phyloP scores from a whole-genome alignment of 2,888 invertebrate genomes.

The Cheilosia impressa region DNA sequence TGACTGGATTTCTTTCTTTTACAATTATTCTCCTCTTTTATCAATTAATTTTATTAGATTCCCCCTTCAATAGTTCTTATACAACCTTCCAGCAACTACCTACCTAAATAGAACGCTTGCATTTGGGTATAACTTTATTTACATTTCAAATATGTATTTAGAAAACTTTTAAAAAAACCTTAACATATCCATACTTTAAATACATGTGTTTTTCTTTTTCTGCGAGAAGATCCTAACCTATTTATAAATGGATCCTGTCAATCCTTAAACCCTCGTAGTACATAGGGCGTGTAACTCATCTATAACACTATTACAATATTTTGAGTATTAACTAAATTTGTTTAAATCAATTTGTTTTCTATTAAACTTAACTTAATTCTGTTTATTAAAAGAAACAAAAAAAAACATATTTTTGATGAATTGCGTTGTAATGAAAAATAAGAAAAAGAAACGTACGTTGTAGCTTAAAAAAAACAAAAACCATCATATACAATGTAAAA shows the following conservation, averaged over 20 bases:
- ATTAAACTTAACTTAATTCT: slow-evolving; percentile 6
- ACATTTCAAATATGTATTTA: not conserved
- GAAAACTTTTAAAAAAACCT: not conserved
- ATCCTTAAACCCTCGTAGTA: not conserved
- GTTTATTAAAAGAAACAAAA: slow-evolving; percentile 11
- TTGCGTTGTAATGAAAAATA: slow-evolving; percentile 55
- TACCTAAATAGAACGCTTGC: too few species aligned
- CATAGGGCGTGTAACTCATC: not conserved
- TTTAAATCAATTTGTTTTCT: not conserved
- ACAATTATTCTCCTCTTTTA: too few species aligned
- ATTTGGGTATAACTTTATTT: too few species aligned
- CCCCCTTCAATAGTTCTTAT: too few species aligned
- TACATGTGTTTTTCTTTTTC: slow-evolving; percentile 9
- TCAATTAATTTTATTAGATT: too few species aligned
- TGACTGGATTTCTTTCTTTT: too few species aligned
- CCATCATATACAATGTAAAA: slow-evolving; percentile 67
- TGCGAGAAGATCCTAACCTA: slow-evolving; percentile 25
- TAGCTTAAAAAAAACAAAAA: slow-evolving; percentile 59
- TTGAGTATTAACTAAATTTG: not conserved
- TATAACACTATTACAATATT: slow-evolving; percentile 7
- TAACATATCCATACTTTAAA: slow-evolving; percentile 62
- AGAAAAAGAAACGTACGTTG: slow-evolving; percentile 44
- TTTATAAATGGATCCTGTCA: not conserved
- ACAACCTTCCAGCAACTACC: too few species aligned
- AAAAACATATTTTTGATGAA: slow-evolving; percentile 55